Conservation (phyloP, 2,797 vertebrate species). For the Characodon lateralis region DNA sequence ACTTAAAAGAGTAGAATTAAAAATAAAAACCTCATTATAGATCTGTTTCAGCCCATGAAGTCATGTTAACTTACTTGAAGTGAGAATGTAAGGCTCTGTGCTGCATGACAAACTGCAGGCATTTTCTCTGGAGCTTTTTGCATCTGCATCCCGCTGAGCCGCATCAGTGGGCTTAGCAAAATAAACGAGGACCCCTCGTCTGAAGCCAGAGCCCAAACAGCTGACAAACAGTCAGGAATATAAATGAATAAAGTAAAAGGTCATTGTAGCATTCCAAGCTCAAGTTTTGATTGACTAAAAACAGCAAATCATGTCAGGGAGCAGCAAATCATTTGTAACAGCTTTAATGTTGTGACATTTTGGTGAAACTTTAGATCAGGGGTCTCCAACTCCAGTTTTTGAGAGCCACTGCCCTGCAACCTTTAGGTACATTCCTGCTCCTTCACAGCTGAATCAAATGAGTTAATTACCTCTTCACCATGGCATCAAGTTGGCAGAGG, state of each 20-base stretch:
- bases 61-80: background rate
- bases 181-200: slow-evolving; percentile 5
- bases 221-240: background rate
- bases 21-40: background rate
- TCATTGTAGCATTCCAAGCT: background rate
- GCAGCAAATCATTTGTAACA: slow-evolving; percentile 8
- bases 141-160: background rate
- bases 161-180: background rate
- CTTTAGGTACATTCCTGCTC: too few relatives aligned
- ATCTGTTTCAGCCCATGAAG: background rate
- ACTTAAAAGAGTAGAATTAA: background rate
- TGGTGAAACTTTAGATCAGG: background rate
- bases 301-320: background rate
- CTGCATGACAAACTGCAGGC: background rate
- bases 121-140: slow-evolving; percentile 3
- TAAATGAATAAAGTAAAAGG: slow-evolving; percentile 4
- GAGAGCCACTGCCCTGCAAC: too few relatives aligned
- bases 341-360: slow-evolving; percentile 8
- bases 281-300: background rate
- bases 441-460: too few relatives aligned
- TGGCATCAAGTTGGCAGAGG: too few relatives aligned
- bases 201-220: background rate
- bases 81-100: background rate
- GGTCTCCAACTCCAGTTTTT: too few relatives aligned
- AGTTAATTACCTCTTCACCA: too few relatives aligned